Percentiles rank a stretch among this genome's conserved stretches.
Evolutionary conservation across 2,888 invertebrate genomes (phyloP).

Genomic region (Chymomyza amoena): DNA sequence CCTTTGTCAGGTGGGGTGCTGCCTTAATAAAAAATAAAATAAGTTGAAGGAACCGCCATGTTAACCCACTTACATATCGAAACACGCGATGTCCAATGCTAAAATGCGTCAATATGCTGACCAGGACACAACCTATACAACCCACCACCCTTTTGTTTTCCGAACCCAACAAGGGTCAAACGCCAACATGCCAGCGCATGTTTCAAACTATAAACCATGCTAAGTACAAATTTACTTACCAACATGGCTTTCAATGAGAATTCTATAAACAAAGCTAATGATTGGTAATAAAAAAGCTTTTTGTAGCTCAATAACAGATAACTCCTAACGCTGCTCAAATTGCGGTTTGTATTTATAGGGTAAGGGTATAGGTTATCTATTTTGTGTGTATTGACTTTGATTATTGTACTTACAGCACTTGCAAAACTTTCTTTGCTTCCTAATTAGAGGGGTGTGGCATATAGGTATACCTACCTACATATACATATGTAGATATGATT

Average conservation of each 20-base stretch:
- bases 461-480: background rate
- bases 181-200: conserved; percentile 11
- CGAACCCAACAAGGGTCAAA: conserved; percentile 34
- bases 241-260: background rate
- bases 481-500: background rate
- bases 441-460: background rate
- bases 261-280: background rate
- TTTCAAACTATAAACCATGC: background rate
- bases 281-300: background rate
- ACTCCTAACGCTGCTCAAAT: background rate
- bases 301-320: background rate
- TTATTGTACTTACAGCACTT: background rate
- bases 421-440: background rate
- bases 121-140: conserved; percentile 22
- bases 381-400: background rate
- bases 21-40: background rate
- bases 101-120: conserved; percentile 40
- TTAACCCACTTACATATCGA: conserved; percentile 57
- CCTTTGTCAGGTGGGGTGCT: background rate
- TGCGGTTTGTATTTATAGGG: background rate
- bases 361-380: background rate
- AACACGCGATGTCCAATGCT: conserved; percentile 57
- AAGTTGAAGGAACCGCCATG: conserved; percentile 7
- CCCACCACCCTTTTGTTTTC: too few species aligned
- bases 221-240: background rate